These are phyloP conservation scores for Oncopodura yosiiana DNA, from an alignment of 1,140 invertebrate species.

Conservation along the genomic window DNA sequence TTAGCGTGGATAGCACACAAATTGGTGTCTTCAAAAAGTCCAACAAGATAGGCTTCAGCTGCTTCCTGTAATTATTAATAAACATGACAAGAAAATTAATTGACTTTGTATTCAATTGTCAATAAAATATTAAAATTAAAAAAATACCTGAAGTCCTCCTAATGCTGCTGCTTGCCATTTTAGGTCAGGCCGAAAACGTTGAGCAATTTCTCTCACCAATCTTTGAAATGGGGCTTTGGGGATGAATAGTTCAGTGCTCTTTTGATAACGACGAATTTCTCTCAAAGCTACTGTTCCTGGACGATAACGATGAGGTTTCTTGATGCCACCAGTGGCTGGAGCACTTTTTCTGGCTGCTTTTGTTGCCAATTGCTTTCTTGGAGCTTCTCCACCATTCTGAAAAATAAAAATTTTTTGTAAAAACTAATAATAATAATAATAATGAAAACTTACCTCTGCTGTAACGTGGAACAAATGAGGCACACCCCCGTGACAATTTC, in stretches of 20 bases:
- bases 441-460: too few relatives aligned
- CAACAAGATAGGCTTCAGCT: slow-evolving; percentile 69
- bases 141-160: slow-evolving; percentile 43
- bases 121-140: not conserved
- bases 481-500: too few relatives aligned
- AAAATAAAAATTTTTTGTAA: too few relatives aligned
- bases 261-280: slow-evolving; percentile 42
- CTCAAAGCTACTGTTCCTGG: slow-evolving; percentile 49
- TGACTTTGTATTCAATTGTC: not conserved
- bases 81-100: not conserved
- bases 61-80: slow-evolving; percentile 57
- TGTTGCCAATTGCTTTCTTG: slow-evolving; percentile 74
- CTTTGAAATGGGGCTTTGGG: slow-evolving; percentile 50
- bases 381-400: slow-evolving; percentile 71
- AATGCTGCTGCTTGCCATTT: slow-evolving; percentile 49
- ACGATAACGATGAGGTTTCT: too few relatives aligned
- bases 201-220: slow-evolving; percentile 49
- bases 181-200: slow-evolving; percentile 51
- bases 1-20: slow-evolving; percentile 58
- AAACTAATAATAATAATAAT: too few relatives aligned
- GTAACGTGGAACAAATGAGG: too few relatives aligned
- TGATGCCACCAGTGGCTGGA: slow-evolving; percentile 70
- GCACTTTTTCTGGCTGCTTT: slow-evolving; percentile 70
- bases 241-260: slow-evolving; percentile 48
- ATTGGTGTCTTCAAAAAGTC: slow-evolving; percentile 63